These are phyloP conservation scores for Agelastica alni DNA, from an alignment of 2,888 invertebrate species.

Conservation along the genomic window DNA sequence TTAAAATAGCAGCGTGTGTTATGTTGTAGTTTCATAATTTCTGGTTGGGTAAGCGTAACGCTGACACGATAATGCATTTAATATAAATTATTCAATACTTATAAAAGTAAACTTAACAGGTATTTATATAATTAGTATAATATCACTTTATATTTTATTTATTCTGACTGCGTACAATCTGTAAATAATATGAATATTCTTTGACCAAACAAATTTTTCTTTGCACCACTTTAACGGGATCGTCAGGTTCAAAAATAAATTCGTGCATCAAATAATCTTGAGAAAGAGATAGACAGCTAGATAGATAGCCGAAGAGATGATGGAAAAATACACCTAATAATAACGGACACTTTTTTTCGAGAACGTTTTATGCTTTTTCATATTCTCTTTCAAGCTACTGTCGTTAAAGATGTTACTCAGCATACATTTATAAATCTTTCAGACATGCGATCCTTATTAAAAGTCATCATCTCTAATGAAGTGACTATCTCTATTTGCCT, in stretches of 20 bases:
- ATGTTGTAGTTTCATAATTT: constrained; percentile 2
- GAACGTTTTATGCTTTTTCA: not conserved
- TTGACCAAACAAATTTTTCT: too few relatives aligned
- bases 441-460: constrained; percentile 25
- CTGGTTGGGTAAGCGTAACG: constrained; percentile 4
- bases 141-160: too few relatives aligned
- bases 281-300: too few relatives aligned
- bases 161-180: not conserved
- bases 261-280: too few relatives aligned
- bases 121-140: constrained; percentile 10
- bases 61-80: too few relatives aligned
- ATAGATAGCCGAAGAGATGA: too few relatives aligned
- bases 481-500: constrained; percentile 19
- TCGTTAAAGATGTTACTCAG: constrained; percentile 8
- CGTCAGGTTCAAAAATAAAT: too few relatives aligned
- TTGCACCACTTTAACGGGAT: too few relatives aligned
- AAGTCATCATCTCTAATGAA: constrained; percentile 24
- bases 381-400: constrained; percentile 7
- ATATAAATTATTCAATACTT: too few relatives aligned
- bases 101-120: not conserved
- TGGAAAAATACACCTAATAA: too few relatives aligned
- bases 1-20: not conserved
- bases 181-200: too few relatives aligned
- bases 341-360: not conserved
- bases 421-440: constrained; percentile 2